These are phyloP conservation scores for Drosophila diplacantha DNA, from an alignment of 2,888 invertebrate genomes.

Conservation along the genomic window DNA sequence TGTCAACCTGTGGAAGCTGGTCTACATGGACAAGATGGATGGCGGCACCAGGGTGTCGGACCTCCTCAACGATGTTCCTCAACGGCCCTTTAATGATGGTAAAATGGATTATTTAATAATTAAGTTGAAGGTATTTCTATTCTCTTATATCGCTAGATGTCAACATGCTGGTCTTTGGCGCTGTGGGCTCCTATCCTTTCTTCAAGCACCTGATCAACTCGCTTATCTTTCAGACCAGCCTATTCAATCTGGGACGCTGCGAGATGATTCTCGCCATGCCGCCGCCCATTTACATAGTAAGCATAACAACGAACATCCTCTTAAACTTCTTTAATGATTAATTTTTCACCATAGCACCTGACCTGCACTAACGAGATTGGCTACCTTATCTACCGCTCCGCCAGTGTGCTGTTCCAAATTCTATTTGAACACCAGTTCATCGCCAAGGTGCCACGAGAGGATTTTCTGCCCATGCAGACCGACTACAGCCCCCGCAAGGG, in stretches of 20 bases:
- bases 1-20: slow-evolving; percentile 80
- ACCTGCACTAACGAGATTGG: slow-evolving; percentile 80
- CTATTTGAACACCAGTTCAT: slow-evolving; percentile 83
- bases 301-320: slow-evolving; percentile 40
- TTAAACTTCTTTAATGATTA: not conserved
- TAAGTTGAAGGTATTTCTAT: not conserved
- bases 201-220: slow-evolving; percentile 82
- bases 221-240: slow-evolving; percentile 80
- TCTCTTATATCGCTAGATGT: slow-evolving; percentile 78
- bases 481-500: slow-evolving; percentile 61
- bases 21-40: slow-evolving; percentile 81
- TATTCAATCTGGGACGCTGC: slow-evolving; percentile 81
- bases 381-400: slow-evolving; percentile 79
- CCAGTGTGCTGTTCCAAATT: slow-evolving; percentile 83
- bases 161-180: slow-evolving; percentile 81
- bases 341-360: slow-evolving; percentile 78
- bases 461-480: slow-evolving; percentile 83
- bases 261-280: slow-evolving; percentile 82
- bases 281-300: slow-evolving; percentile 82
- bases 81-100: slow-evolving; percentile 78
- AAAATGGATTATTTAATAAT: slow-evolving; percentile 75
- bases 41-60: slow-evolving; percentile 79
- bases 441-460: slow-evolving; percentile 81
- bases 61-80: slow-evolving; percentile 80
- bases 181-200: slow-evolving; percentile 78